These are phyloP conservation scores for Acestrorhynchus altus DNA, from an alignment of 2,797 vertebrate genomes.

Conservation along the genomic window DNA sequence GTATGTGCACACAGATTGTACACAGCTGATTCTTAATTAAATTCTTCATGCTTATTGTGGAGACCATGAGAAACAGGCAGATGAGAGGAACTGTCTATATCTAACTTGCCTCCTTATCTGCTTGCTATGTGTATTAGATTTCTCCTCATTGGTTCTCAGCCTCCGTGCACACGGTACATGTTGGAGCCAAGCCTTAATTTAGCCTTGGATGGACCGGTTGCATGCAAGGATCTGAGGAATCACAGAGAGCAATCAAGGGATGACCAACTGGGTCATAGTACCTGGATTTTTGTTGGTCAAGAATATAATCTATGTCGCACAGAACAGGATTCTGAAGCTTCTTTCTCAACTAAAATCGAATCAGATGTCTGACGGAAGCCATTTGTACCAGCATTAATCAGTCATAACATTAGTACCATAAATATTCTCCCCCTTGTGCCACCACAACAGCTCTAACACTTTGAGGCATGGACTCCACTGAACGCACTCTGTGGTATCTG, in stretches of 20 bases:
- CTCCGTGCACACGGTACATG: slow-evolving; percentile 44
- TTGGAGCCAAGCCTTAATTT: slow-evolving; percentile 57
- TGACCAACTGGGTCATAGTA: slow-evolving; percentile 59
- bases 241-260: slow-evolving; percentile 34
- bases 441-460: too few species aligned
- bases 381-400: too few species aligned
- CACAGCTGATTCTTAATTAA: slow-evolving; percentile 26
- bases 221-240: slow-evolving; percentile 58
- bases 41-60: neutral
- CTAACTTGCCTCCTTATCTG: slow-evolving; percentile 40
- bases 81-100: slow-evolving; percentile 32
- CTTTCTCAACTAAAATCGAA: too few species aligned
- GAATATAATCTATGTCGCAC: neutral
- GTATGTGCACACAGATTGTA: neutral
- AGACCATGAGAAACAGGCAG: slow-evolving; percentile 34
- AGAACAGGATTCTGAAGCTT: neutral
- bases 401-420: too few species aligned
- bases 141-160: slow-evolving; percentile 46
- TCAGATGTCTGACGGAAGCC: too few species aligned
- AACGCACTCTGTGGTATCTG: too few species aligned
- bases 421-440: too few species aligned
- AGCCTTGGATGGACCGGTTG: slow-evolving; percentile 56
- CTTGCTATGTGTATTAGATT: slow-evolving; percentile 49
- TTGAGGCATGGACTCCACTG: too few species aligned
- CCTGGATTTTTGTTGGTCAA: slow-evolving; percentile 9